A percentile compares a stretch with the other conserved stretches of the same genome.
Evolutionary conservation across 1,140 invertebrate species (phyloP).

Genomic region (Holotrichia oblita): DNA sequence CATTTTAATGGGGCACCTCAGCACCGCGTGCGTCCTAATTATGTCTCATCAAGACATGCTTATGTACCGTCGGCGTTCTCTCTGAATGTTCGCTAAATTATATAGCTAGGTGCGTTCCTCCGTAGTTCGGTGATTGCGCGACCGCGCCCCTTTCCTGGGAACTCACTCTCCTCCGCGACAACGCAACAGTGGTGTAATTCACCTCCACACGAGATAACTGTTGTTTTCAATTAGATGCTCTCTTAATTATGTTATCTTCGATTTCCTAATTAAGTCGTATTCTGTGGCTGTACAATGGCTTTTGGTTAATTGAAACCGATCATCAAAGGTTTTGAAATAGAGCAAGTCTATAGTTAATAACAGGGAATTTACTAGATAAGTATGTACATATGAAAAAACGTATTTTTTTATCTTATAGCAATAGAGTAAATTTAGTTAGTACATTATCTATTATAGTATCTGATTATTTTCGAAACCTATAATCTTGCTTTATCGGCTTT

Average conservation of each 20-base stretch:
- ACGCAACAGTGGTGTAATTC: conserved; percentile 48
- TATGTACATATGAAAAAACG: too few species aligned
- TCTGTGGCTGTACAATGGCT: not conserved
- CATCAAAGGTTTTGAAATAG: not conserved
- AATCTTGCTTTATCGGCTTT: too few species aligned
- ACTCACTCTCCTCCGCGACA: conserved; percentile 28
- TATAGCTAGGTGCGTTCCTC: conserved; percentile 45
- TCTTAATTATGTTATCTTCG: conserved; percentile 38
- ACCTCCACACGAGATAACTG: conserved; percentile 53
- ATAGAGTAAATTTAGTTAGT: too few species aligned
- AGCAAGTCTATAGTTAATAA: too few species aligned
- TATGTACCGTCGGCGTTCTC: conserved; percentile 43
- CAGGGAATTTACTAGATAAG: too few species aligned
- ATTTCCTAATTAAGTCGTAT: conserved; percentile 19
- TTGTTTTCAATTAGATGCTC: conserved; percentile 49
- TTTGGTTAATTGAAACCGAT: not conserved
- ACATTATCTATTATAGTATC: too few species aligned
- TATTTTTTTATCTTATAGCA: too few species aligned
- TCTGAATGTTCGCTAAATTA: conserved; percentile 51
- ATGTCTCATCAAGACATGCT: conserved; percentile 50
- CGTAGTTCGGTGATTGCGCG: conserved; percentile 38
- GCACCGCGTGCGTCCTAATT: conserved; percentile 46
- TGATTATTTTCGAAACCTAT: too few species aligned
- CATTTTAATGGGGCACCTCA: conserved; percentile 39
- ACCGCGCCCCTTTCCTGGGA: conserved; percentile 34